These are phyloP conservation scores for Periophthalmodon schlosseri DNA, from an alignment of 2,113 vertebrate species.

Conservation along the genomic window DNA sequence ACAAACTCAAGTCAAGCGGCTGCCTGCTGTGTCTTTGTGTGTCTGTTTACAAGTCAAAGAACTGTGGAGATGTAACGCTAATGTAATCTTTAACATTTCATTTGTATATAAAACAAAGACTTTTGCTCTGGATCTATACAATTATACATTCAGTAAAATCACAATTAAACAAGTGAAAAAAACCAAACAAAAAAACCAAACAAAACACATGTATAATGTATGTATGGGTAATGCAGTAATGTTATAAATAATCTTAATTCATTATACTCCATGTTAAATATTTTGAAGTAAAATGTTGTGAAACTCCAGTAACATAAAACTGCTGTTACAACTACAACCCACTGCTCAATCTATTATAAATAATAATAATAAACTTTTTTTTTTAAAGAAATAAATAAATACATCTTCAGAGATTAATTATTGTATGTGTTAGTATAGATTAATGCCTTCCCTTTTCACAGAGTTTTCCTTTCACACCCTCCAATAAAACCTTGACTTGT, in stretches of 20 bases:
- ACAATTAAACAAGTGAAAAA: too few species aligned
- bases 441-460: background rate
- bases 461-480: slow-evolving; percentile 12
- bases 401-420: too few species aligned
- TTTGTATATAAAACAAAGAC: slow-evolving; percentile 6
- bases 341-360: too few species aligned
- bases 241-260: background rate
- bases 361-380: too few species aligned
- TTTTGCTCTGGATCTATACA: too few species aligned
- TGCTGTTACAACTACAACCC: too few species aligned
- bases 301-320: too few species aligned
- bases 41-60: slow-evolving; percentile 9
- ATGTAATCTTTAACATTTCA: slow-evolving; percentile 4
- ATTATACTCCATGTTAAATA: too few species aligned
- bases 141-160: too few species aligned
- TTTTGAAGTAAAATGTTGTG: too few species aligned
- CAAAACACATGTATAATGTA: background rate
- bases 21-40: slow-evolving; percentile 25
- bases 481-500: background rate
- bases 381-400: too few species aligned
- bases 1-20: slow-evolving; percentile 34
- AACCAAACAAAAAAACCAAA: background rate
- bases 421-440: background rate
- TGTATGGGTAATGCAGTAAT: too few species aligned
- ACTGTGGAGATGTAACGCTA: slow-evolving; percentile 23